phyloP scores from a whole-genome alignment of 2,888 invertebrate species.

The Stenurella melanura region DNA sequence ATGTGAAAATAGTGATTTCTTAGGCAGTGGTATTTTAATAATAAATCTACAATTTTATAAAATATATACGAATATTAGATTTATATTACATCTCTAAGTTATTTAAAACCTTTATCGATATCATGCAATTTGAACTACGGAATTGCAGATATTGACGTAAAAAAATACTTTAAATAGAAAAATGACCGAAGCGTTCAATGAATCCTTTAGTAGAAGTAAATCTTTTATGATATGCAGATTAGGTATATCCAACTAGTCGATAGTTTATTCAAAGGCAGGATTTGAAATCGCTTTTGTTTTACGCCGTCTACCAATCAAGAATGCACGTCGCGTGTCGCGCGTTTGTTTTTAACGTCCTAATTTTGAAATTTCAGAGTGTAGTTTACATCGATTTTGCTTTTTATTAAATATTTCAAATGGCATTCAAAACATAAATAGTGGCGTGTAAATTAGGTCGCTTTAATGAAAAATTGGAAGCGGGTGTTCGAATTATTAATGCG shows the following conservation, averaged over 20 bases:
- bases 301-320: conserved; percentile 5
- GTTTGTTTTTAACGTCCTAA: conserved; percentile 20
- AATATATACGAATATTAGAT: too few relatives aligned
- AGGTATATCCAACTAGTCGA: not conserved
- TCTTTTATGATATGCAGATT: conserved; percentile 16
- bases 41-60: too few relatives aligned
- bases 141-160: not conserved
- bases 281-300: conserved; percentile 14
- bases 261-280: conserved; percentile 20
- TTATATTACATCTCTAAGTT: too few relatives aligned
- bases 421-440: conserved; percentile 12
- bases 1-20: too few relatives aligned
- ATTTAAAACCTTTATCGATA: too few relatives aligned
- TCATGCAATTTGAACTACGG: too few relatives aligned
- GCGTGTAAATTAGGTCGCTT: conserved; percentile 8
- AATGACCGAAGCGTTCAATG: not conserved
- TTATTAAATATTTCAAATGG: conserved; percentile 27
- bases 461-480: not conserved
- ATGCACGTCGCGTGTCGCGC: conserved; percentile 23
- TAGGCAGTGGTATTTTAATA: too few relatives aligned
- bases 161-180: not conserved
- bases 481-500: not conserved
- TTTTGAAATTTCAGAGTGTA: conserved; percentile 24
- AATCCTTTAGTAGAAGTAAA: not conserved
- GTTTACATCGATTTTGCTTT: conserved; percentile 19